phyloP scores from a whole-genome alignment of 2,888 invertebrate genomes.

The Ornithoptera priamus region DNA sequence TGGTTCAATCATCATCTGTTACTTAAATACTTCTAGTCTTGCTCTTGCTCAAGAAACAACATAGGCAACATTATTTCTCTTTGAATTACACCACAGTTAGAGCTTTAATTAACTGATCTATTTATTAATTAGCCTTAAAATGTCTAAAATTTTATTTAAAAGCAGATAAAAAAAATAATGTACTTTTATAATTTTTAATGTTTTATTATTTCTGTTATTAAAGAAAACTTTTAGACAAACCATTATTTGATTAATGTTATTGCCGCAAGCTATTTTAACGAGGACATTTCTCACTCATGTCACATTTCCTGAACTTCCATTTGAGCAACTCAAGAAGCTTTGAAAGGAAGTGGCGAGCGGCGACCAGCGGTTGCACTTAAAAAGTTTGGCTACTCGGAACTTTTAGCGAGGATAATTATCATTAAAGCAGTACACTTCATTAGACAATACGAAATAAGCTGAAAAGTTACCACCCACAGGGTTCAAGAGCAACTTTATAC shows the following conservation, averaged over 20 bases:
- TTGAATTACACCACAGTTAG: too few species aligned
- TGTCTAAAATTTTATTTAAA: too few species aligned
- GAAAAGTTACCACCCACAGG: too few species aligned
- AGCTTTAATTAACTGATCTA: too few species aligned
- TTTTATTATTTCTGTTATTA: not conserved
- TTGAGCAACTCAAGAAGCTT: slow-evolving; percentile 44
- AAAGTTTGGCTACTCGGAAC: slow-evolving; percentile 42
- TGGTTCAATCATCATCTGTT: too few species aligned
- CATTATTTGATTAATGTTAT: slow-evolving; percentile 36
- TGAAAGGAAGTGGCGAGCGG: slow-evolving; percentile 40
- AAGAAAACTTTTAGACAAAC: not conserved
- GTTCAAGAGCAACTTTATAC: too few species aligned
- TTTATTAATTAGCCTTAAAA: too few species aligned
- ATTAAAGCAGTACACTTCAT: slow-evolving; percentile 22
- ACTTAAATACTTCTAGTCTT: too few species aligned
- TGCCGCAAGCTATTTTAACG: slow-evolving; percentile 63
- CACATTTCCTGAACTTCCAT: slow-evolving; percentile 56
- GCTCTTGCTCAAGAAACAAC: too few species aligned
- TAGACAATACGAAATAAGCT: slow-evolving; percentile 15
- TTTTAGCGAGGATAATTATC: slow-evolving; percentile 37
- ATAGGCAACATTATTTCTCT: too few species aligned
- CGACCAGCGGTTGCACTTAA: slow-evolving; percentile 37
- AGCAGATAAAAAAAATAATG: too few species aligned
- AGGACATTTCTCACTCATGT: slow-evolving; percentile 61
- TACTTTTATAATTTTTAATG: not conserved